Evolutionary conservation across 2,888 invertebrate species (phyloP).

Genomic region (Plebejus argus): DNA sequence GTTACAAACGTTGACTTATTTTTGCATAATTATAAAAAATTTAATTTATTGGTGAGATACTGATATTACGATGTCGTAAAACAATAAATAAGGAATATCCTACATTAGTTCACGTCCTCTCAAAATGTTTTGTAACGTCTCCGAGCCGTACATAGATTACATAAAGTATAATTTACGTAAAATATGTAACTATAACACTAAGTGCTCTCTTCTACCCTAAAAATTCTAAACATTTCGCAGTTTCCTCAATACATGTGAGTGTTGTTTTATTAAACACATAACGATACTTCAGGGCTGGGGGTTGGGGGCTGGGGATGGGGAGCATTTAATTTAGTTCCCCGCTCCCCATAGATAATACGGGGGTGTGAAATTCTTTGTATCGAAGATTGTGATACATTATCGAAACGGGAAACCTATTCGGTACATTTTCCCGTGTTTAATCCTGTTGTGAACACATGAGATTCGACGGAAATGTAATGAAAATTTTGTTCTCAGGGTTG

Average conservation of each 20-base stretch:
- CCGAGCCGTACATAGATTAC: too few species aligned
- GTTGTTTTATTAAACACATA: constrained; percentile 1
- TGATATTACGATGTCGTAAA: too few species aligned
- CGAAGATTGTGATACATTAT: constrained; percentile 11
- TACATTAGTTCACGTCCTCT: too few species aligned
- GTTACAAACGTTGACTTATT: too few species aligned
- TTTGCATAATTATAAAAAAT: too few species aligned
- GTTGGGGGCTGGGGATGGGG: neutral
- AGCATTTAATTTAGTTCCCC: neutral
- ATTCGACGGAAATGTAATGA: too few species aligned
- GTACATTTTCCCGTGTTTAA: neutral
- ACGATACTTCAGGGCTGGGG: neutral
- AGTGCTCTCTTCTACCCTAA: neutral
- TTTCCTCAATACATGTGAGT: constrained; percentile 14
- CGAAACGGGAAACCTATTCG: neutral
- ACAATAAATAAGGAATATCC: too few species aligned
- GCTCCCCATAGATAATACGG: constrained; percentile 1
- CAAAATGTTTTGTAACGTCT: too few species aligned
- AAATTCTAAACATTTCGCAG: neutral
- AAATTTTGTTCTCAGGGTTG: too few species aligned
- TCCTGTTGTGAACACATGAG: neutral
- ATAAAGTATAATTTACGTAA: too few species aligned
- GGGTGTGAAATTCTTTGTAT: constrained; percentile 16
- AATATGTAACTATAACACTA: neutral
- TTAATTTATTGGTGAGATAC: too few species aligned